A percentile compares a stretch with the other conserved stretches of the same genome.
These are phyloP conservation scores for Gymnarchus niloticus DNA, from an alignment of 2,113 vertebrate genomes.

Conservation along the genomic window DNA sequence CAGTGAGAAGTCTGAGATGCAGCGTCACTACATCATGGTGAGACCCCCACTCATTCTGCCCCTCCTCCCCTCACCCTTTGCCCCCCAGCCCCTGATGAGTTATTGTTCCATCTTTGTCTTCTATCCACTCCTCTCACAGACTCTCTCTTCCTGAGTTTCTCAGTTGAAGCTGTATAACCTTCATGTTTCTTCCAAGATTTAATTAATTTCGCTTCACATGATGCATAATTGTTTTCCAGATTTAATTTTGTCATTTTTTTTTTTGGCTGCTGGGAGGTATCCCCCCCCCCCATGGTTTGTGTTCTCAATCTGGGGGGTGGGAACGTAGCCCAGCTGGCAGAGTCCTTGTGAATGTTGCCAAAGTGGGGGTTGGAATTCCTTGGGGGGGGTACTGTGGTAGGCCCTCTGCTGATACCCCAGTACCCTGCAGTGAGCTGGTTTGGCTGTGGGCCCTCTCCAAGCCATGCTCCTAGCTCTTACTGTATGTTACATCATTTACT, in stretches of 20 bases:
- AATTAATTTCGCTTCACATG: background rate
- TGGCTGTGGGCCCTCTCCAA: background rate
- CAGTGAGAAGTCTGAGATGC: conserved; percentile 98
- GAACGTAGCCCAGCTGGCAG: background rate
- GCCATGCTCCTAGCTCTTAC: background rate
- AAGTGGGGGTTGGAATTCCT: background rate
- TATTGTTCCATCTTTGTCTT: background rate
- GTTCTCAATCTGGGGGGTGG: background rate
- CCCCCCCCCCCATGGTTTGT: background rate
- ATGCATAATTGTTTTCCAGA: conserved; percentile 6
- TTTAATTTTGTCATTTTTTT: conserved; percentile 15
- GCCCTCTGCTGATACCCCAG: background rate
- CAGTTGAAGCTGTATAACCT: background rate
- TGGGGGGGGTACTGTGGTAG: background rate
- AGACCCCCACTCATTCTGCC: conserved; percentile 29
- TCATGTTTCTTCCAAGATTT: background rate
- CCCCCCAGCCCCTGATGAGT: background rate
- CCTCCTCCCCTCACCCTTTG: background rate
- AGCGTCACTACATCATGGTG: conserved; percentile 98
- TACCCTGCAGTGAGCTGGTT: background rate
- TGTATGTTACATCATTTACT: background rate
- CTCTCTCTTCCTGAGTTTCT: background rate
- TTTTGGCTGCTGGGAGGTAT: background rate
- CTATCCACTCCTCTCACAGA: background rate
- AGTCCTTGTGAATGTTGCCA: background rate